Conservation (phyloP, 2,113 vertebrate species). For the Halcyon senegalensis region DNA sequence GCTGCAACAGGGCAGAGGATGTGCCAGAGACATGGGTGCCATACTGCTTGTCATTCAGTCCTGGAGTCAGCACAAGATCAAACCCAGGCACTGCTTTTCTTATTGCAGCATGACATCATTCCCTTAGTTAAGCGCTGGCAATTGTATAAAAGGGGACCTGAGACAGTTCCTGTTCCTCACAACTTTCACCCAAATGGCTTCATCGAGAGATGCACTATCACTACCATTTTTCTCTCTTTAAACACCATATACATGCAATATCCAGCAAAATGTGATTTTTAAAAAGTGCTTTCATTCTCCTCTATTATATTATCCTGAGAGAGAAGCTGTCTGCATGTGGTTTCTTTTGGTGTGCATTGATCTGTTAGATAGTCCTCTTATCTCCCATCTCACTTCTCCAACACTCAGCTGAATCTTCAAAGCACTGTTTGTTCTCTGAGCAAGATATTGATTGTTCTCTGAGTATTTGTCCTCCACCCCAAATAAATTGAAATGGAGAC, state of each 20-base stretch:
- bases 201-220: background rate
- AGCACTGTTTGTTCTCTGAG: background rate
- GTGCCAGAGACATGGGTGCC: background rate
- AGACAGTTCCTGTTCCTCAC: background rate
- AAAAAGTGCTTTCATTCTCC: background rate
- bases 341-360: background rate
- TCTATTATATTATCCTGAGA: background rate
- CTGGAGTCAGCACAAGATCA: background rate
- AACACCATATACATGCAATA: background rate
- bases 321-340: background rate
- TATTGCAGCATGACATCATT: background rate
- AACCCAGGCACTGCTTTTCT: background rate
- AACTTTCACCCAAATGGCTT: background rate
- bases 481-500: background rate
- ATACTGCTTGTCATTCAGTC: no score
- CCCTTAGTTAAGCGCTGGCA: background rate
- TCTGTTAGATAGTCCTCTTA: background rate
- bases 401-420: background rate
- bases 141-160: background rate
- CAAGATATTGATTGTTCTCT: background rate
- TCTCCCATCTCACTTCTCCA: background rate
- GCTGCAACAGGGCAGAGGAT: no score
- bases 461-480: background rate
- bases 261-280: background rate
- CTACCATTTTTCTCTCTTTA: background rate